Base-by-base conservation (phyloP, 2,113 vertebrate species). In the Nothoprocta pentlandii region DNA sequence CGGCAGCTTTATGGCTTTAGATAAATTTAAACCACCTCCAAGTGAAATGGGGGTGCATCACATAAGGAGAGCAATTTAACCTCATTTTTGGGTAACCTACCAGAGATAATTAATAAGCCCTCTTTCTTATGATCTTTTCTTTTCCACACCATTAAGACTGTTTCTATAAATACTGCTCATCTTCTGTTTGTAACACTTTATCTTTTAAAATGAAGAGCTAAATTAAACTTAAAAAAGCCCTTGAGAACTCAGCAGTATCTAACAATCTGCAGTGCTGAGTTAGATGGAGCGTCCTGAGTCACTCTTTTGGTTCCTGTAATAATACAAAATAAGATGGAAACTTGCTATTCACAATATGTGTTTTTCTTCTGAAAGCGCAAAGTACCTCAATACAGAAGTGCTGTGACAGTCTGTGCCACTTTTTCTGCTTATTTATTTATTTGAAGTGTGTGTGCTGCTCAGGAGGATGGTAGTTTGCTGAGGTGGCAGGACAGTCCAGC, bases 31-130 rank as follows among this genome's bases (percentile, higher is more conserved):
- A 41, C 16, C 67, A 34, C 26, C 7, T 41, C 6, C 10, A 85
- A 28, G 32, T 83, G 22, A 30, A 59, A 67, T 1, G 9, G 63
- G 68, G 21, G 68, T 2, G 9, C 19, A 2, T 41, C 22, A 87
- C 67, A 49, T 51, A 71, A 56, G 11, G 30, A 59, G 22, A 87
- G 59, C 36, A 62, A 58, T 49, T 5, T 41, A 70, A 56, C 20
- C 53, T 76, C 51, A 71, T 81, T 79, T 84, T 94, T 63, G 39
- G 87, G 19, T 95, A 90, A 90, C 83, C 25, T 73, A 10, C 62
- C 42, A 23, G 92, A 88, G 9, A 6, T 76, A 47, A 80, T 92
- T 61, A 34, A 28, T 58, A 36, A 80, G 53, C 39, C 28, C 20
- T 69, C 26, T 82, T 11, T 17, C 22, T 87, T 79, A 9, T 66